Evolutionary conservation across 2,113 vertebrate genomes (phyloP).

Genomic region (Dryoscopus gambensis): DNA sequence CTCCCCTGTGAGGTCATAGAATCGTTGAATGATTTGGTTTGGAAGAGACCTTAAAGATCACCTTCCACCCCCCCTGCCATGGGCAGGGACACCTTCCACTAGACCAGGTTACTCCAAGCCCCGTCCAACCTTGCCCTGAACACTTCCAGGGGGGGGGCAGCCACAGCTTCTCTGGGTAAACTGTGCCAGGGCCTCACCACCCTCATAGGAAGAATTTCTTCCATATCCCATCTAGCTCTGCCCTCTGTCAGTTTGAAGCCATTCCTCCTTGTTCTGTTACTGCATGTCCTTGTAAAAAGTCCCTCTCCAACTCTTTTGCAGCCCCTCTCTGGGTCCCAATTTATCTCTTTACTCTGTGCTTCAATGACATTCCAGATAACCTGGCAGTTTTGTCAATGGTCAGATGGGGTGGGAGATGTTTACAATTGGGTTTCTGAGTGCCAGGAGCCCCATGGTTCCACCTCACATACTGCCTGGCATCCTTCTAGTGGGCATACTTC

Average conservation of each 20-base stretch:
- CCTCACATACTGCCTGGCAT: background rate
- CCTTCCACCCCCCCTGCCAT: background rate
- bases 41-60: background rate
- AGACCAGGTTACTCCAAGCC: background rate
- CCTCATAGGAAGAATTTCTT: background rate
- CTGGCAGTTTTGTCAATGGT: background rate
- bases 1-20: background rate
- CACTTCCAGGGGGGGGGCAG: background rate
- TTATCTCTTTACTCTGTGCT: background rate
- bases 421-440: background rate
- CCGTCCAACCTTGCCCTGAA: background rate
- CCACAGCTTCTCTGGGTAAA: background rate
- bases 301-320: background rate
- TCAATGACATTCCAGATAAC: background rate
- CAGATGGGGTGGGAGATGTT: background rate
- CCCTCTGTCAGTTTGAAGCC: background rate
- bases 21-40: background rate
- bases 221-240: background rate
- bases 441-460: background rate
- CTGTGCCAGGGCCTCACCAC: background rate
- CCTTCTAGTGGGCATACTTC: background rate
- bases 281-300: background rate
- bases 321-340: background rate
- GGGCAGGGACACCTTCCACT: background rate
- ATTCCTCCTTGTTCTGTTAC: background rate